Evolutionary conservation across 2,113 vertebrate genomes (phyloP).

Genomic region (Oenanthe melanoleuca): DNA sequence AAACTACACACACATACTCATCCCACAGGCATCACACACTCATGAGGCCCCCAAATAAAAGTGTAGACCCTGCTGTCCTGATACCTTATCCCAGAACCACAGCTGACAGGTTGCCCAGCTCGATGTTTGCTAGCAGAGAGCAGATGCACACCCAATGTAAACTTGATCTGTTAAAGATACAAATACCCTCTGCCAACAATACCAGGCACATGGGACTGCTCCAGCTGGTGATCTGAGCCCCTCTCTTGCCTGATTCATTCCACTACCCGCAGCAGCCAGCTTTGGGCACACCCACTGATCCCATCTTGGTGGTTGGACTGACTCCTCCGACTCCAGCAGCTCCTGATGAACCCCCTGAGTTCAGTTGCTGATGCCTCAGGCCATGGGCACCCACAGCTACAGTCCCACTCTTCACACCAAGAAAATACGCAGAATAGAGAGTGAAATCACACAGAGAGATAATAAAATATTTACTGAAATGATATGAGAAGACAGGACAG

Average conservation of each 20-base stretch:
- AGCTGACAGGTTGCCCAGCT: neutral
- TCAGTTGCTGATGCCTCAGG: neutral
- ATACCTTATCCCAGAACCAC: neutral
- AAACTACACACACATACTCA: rapidly evolving
- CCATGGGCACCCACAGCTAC: rapidly evolving
- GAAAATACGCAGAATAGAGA: neutral
- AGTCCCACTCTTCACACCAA: neutral
- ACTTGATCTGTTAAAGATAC: neutral
- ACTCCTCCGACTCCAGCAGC: rapidly evolving
- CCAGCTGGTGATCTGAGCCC: rapidly evolving
- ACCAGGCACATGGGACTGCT: rapidly evolving
- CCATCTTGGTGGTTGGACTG: rapidly evolving
- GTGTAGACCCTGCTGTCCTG: rapidly evolving
- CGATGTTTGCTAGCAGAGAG: neutral
- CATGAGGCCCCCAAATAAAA: rapidly evolving
- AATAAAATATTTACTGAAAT: neutral
- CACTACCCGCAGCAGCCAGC: rapidly evolving
- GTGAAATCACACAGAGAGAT: neutral
- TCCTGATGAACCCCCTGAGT: neutral
- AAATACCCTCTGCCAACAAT: rapidly evolving
- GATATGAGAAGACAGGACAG: neutral
- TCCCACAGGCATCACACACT: neutral
- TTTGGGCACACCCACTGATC: neutral
- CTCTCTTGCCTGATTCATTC: neutral
- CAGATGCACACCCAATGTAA: rapidly evolving